Percentiles rank a stretch among this genome's conserved stretches.
phyloP scores from a whole-genome alignment of 2,113 vertebrate genomes.

The Penelope pileata region DNA sequence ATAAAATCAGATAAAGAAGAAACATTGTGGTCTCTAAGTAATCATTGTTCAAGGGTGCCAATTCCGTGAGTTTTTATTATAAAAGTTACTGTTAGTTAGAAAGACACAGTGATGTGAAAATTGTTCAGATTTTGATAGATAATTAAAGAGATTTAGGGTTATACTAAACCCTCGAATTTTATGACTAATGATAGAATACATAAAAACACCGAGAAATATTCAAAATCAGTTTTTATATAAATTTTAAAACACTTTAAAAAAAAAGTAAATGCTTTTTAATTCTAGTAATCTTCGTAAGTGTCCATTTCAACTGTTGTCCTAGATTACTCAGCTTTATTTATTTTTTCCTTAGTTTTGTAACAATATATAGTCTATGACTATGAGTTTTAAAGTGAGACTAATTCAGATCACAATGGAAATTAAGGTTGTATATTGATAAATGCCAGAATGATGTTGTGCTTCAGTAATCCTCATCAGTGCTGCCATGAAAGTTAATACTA shows the following conservation, averaged over 20 bases:
- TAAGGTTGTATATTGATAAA: neutral
- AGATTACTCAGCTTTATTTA: neutral
- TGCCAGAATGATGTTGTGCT: neutral
- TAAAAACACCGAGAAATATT: neutral
- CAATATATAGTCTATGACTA: neutral
- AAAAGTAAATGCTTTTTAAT: neutral
- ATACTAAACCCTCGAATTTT: neutral
- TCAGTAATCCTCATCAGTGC: neutral
- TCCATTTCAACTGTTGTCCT: neutral
- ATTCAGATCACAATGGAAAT: neutral
- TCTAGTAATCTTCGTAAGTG: neutral
- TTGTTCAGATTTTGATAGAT: neutral
- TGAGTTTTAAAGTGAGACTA: neutral
- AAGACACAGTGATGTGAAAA: neutral
- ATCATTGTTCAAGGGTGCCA: neutral
- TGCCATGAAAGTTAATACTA: slow-evolving; percentile 6
- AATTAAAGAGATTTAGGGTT: neutral
- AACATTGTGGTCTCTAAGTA: neutral
- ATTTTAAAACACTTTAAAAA: neutral
- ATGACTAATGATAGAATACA: neutral
- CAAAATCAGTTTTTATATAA: neutral
- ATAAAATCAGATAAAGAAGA: neutral
- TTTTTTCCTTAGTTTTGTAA: neutral
- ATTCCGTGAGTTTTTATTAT: neutral
- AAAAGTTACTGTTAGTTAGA: neutral